Conservation (phyloP, 2,888 invertebrate species). For the Drosophila nigricruria region DNA sequence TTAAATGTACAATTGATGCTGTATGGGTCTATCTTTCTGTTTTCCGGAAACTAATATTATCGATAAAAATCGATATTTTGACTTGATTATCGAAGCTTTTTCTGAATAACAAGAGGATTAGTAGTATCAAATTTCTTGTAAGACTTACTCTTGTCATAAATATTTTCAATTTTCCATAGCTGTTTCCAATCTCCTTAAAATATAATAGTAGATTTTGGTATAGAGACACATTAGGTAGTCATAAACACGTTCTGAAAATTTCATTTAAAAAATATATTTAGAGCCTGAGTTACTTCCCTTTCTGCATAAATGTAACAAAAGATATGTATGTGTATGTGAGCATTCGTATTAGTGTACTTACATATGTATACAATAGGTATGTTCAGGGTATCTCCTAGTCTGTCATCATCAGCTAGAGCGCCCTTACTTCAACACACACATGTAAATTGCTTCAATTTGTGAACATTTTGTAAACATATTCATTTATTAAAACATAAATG, state of each 20-base stretch:
- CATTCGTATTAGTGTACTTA: too few species aligned
- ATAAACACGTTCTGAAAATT: neutral
- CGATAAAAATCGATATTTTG: neutral
- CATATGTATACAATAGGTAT: too few species aligned
- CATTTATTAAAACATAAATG: neutral
- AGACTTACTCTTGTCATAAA: neutral
- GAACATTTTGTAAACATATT: neutral
- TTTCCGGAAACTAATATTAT: neutral
- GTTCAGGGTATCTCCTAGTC: neutral
- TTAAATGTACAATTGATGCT: too few species aligned
- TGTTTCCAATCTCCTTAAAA: neutral
- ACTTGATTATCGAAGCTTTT: neutral
- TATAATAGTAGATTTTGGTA: neutral
- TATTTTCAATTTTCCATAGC: neutral
- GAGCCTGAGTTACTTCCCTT: neutral
- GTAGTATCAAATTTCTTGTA: too few species aligned
- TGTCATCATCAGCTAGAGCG: neutral
- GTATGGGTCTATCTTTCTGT: too few species aligned
- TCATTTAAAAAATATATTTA: neutral
- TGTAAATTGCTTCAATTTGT: constrained; percentile 1
- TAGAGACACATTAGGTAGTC: neutral
- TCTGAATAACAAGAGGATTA: too few species aligned
- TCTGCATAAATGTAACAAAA: neutral
- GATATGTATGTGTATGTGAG: neutral
- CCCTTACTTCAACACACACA: neutral